These are phyloP conservation scores for Argyra leucocephala DNA, from an alignment of 2,888 invertebrate species.

Conservation along the genomic window DNA sequence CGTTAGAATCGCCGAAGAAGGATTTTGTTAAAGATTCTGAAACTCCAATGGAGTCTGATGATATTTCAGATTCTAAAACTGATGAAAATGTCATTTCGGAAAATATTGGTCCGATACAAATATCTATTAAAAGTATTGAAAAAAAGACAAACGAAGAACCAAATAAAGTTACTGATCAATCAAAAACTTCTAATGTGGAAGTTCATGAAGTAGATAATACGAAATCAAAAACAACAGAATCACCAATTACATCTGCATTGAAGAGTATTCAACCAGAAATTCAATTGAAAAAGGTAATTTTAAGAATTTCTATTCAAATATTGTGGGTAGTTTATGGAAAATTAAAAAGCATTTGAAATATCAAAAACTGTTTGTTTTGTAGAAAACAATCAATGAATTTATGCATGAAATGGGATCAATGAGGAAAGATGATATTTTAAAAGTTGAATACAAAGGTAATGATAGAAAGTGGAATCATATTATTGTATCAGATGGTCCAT, in stretches of 20 bases:
- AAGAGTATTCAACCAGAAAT: neutral
- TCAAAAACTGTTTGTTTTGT: neutral
- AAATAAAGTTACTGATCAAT: neutral
- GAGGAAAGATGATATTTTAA: neutral
- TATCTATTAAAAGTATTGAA: neutral
- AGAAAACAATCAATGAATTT: neutral
- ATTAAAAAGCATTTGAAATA: neutral
- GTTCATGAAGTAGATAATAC: neutral
- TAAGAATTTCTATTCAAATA: neutral
- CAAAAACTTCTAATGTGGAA: too few species aligned
- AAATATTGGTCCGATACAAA: neutral
- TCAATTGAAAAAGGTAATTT: neutral
- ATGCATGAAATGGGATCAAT: neutral
- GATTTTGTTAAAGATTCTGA: too few species aligned
- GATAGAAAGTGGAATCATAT: neutral
- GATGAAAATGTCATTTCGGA: neutral
- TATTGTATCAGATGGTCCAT: neutral
- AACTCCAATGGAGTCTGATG: too few species aligned
- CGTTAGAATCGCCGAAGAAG: too few species aligned
- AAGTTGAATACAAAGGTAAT: neutral
- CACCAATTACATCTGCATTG: neutral
- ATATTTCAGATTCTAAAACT: neutral
- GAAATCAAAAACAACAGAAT: neutral
- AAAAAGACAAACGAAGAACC: neutral
- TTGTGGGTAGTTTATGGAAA: neutral